A percentile compares a stretch with the other conserved stretches of the same genome.
phyloP scores from a whole-genome alignment of 2,888 invertebrate genomes.

The Leucophenga maculata region DNA sequence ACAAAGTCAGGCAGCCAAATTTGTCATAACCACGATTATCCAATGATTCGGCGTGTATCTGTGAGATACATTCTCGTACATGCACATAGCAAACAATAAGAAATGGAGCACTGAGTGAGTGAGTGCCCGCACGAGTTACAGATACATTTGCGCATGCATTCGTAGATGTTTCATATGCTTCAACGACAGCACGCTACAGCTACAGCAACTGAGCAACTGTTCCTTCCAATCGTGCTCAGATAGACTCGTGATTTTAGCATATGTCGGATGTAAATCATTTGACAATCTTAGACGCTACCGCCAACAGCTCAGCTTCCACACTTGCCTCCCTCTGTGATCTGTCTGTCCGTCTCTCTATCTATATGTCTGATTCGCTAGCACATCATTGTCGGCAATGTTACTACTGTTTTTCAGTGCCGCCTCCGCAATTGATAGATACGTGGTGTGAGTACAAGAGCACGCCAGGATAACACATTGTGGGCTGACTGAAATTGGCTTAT shows the following conservation, averaged over 20 bases:
- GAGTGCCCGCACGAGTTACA: constrained; percentile 11
- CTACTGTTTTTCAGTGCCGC: background rate
- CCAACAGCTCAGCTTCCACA: constrained; percentile 11
- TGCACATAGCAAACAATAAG: background rate
- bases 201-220: constrained; percentile 49
- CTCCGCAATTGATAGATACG: constrained; percentile 5
- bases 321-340: too few species aligned
- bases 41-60: constrained; percentile 41
- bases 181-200: constrained; percentile 15
- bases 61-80: background rate
- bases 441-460: background rate
- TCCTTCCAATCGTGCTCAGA: constrained; percentile 68
- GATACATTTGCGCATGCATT: constrained; percentile 17
- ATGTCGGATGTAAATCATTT: constrained; percentile 69
- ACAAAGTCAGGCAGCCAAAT: constrained; percentile 50
- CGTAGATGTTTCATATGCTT: background rate
- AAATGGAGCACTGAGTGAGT: background rate
- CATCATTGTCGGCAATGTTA: too few species aligned
- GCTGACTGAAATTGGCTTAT: constrained; percentile 11
- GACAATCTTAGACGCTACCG: constrained; percentile 58
- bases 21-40: constrained; percentile 65
- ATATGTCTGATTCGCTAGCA: too few species aligned
- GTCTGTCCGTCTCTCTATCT: too few species aligned
- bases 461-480: constrained; percentile 7
- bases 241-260: constrained; percentile 68